These are phyloP conservation scores for Heliopora coerulea DNA, from an alignment of 92 coral and sea anemone genomes.

Conservation along the genomic window DNA sequence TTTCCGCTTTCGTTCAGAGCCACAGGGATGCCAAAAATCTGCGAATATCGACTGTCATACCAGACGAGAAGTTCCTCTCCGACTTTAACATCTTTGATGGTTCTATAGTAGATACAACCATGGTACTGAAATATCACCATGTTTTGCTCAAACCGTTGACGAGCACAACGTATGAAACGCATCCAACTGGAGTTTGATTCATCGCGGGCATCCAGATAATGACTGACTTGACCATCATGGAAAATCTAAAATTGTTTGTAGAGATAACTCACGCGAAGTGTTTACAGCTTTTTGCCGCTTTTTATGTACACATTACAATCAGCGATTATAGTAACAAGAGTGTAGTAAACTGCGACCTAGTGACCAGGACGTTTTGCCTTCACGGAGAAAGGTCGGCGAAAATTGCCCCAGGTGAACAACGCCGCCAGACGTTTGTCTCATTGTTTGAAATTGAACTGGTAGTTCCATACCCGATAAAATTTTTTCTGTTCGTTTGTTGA, in stretches of 20 bases:
- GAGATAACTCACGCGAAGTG: neutral
- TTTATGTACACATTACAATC: no score
- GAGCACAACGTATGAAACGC: constrained; percentile 97
- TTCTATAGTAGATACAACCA: constrained; percentile 96
- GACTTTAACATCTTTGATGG: constrained; percentile 80
- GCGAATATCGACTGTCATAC: constrained; percentile 95
- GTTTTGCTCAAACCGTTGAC: constrained; percentile 97
- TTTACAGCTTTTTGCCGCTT: no score
- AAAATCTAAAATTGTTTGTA: constrained; percentile 62
- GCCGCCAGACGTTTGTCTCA: no score
- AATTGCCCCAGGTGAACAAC: no score
- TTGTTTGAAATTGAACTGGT: no score
- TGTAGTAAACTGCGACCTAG: no score
- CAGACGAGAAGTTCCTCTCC: constrained; percentile 96
- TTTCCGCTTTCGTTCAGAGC: constrained; percentile 91
- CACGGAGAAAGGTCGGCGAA: no score
- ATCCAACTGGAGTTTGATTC: constrained; percentile 99
- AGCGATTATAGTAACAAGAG: no score
- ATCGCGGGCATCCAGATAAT: constrained; percentile 92
- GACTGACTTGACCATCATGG: constrained; percentile 99
- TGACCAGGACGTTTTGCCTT: no score
- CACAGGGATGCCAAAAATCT: constrained; percentile 94
- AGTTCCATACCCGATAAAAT: no score
- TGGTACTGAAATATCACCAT: constrained; percentile 99
- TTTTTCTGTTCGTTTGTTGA: no score